phyloP scores from a whole-genome alignment of 2,113 vertebrate species.

The Sinocyclocheilus anshuiensis region DNA sequence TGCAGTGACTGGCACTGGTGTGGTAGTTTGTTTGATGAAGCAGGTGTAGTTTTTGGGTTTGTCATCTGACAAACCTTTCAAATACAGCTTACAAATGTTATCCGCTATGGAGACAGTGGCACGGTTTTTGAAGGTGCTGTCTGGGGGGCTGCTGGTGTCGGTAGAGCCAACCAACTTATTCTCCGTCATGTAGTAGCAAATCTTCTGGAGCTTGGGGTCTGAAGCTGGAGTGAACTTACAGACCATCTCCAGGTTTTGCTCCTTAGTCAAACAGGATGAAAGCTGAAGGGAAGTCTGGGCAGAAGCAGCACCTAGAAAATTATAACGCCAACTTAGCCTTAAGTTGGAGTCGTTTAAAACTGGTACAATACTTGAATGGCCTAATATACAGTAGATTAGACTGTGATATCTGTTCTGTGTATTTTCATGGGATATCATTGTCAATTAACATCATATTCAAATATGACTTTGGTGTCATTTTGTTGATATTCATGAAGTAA shows the following conservation, averaged over 20 bases:
- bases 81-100: constrained; percentile 65
- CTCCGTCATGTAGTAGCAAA: constrained; percentile 68
- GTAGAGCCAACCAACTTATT: constrained; percentile 67
- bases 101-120: constrained; percentile 57
- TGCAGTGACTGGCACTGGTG: constrained; percentile 18
- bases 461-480: too few relatives aligned
- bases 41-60: constrained; percentile 69
- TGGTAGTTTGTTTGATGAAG: constrained; percentile 60
- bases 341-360: not conserved
- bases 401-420: not conserved
- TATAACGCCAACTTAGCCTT: not conserved
- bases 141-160: constrained; percentile 51
- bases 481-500: too few relatives aligned
- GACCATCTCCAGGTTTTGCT: constrained; percentile 67
- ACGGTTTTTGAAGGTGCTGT: constrained; percentile 64
- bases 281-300: constrained; percentile 68
- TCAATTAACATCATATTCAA: too few relatives aligned
- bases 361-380: not conserved
- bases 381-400: too few relatives aligned
- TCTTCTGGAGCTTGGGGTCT: constrained; percentile 41
- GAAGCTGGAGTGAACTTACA: constrained; percentile 64
- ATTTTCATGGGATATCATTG: not conserved
- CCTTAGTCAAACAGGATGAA: constrained; percentile 66
- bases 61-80: constrained; percentile 62
- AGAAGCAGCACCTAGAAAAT: constrained; percentile 64